Evolutionary conservation across 2,888 invertebrate genomes (phyloP).

Genomic region (Allacma fusca): DNA sequence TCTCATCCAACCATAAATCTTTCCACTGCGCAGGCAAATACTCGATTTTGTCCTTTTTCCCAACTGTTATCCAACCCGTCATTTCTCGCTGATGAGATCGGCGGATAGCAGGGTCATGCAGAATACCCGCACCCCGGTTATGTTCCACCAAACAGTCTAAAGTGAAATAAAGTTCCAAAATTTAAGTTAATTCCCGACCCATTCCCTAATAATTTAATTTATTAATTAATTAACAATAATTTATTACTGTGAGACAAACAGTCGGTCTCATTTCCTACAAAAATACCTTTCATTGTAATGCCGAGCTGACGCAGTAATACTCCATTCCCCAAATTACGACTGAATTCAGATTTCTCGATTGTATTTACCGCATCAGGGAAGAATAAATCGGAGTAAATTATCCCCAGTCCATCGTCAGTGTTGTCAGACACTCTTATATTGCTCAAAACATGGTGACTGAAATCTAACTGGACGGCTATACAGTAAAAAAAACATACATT

Average conservation of each 20-base stretch:
- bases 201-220: no score
- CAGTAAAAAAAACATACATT: background rate
- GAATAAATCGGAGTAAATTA: slow-evolving; percentile 93
- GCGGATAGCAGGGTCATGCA: slow-evolving; percentile 88
- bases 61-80: slow-evolving; percentile 86
- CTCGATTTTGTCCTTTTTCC: slow-evolving; percentile 77
- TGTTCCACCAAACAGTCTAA: slow-evolving; percentile 75
- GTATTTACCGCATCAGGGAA: slow-evolving; percentile 82
- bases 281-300: slow-evolving; percentile 71
- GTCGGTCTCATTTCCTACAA: no score
- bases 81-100: slow-evolving; percentile 87
- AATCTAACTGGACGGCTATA: slow-evolving; percentile 78
- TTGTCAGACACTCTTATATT: slow-evolving; percentile 78
- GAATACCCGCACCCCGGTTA: slow-evolving; percentile 86
- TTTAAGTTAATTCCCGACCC: no score
- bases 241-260: no score
- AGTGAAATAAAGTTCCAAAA: background rate
- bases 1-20: slow-evolving; percentile 73
- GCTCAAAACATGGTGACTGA: slow-evolving; percentile 68
- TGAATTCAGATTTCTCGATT: slow-evolving; percentile 84
- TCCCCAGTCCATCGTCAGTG: slow-evolving; percentile 90
- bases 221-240: no score
- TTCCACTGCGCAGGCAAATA: slow-evolving; percentile 73
- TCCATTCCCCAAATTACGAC: slow-evolving; percentile 85
- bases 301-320: slow-evolving; percentile 89